Conservation (phyloP, 2,113 vertebrate genomes). For the Cheirogaleus medius region DNA sequence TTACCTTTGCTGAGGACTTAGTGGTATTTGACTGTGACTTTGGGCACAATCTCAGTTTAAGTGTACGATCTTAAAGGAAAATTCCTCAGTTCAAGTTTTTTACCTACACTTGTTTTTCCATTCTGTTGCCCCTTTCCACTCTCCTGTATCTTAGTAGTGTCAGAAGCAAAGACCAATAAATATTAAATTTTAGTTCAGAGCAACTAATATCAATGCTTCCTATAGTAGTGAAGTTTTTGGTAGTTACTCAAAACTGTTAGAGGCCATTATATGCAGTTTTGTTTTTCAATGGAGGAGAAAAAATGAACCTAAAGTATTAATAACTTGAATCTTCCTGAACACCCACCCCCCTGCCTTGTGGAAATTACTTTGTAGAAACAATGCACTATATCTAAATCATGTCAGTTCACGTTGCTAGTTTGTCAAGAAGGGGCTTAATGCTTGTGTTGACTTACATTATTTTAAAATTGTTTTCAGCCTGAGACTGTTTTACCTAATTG, state of each 20-base stretch:
- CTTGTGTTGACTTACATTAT: conserved; percentile 9
- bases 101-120: neutral
- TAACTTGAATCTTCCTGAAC: neutral
- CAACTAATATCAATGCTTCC: neutral
- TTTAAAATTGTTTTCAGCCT: conserved; percentile 62
- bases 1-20: neutral
- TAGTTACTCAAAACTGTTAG: conserved; percentile 11
- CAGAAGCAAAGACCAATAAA: neutral
- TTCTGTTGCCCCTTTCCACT: neutral
- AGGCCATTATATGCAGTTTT: conserved; percentile 13
- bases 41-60: neutral
- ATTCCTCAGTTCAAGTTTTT: neutral
- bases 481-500: conserved; percentile 46
- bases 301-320: neutral
- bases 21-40: neutral
- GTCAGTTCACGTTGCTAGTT: conserved; percentile 43
- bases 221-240: neutral
- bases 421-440: conserved; percentile 51
- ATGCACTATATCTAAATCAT: neutral
- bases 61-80: neutral
- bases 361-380: neutral
- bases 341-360: neutral
- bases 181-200: neutral
- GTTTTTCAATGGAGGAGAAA: neutral
- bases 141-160: neutral